Conservation (phyloP, 2,113 vertebrate species). For the Azemiops feae region DNA sequence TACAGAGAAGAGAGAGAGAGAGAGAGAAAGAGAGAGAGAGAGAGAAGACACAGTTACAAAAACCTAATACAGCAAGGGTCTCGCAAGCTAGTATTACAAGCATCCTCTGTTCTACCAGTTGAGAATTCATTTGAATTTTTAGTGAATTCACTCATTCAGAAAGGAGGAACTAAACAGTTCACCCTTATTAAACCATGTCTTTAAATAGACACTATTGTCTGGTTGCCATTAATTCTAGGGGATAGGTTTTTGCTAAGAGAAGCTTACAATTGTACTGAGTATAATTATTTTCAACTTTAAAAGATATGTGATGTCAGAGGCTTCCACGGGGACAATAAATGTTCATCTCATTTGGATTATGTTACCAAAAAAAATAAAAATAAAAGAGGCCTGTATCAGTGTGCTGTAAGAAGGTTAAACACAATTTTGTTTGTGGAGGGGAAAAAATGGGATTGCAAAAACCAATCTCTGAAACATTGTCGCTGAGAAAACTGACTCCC, state of each 20-base stretch:
- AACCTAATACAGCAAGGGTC: neutral
- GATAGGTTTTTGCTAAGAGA: conserved; percentile 56
- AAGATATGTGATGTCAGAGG: conserved; percentile 62
- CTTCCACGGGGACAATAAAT: conserved; percentile 67
- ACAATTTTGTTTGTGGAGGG: conserved; percentile 66
- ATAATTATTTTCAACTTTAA: conserved; percentile 63
- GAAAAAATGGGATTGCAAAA: conserved; percentile 63
- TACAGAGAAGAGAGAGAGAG: neutral
- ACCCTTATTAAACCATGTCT: conserved; percentile 63
- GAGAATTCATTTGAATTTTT: conserved; percentile 64
- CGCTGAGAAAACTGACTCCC: conserved; percentile 61
- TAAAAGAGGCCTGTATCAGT: conserved; percentile 63
- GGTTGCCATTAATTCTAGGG: conserved; percentile 54
- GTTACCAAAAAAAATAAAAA: neutral
- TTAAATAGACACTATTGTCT: conserved; percentile 45
- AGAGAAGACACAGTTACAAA: neutral
- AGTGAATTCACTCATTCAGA: conserved; percentile 63
- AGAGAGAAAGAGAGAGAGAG: too few relatives aligned
- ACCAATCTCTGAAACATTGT: conserved; percentile 67
- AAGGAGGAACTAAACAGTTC: conserved; percentile 58
- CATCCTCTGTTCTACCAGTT: conserved; percentile 59
- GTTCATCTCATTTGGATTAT: conserved; percentile 70
- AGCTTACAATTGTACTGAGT: conserved; percentile 49
- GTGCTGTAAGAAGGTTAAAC: conserved; percentile 66
- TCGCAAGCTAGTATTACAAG: neutral